Evolutionary conservation across 2,888 invertebrate species (phyloP), one percentile per base, ranked within the genome.

Genomic region (Lasioglossum marginatum): DNA sequence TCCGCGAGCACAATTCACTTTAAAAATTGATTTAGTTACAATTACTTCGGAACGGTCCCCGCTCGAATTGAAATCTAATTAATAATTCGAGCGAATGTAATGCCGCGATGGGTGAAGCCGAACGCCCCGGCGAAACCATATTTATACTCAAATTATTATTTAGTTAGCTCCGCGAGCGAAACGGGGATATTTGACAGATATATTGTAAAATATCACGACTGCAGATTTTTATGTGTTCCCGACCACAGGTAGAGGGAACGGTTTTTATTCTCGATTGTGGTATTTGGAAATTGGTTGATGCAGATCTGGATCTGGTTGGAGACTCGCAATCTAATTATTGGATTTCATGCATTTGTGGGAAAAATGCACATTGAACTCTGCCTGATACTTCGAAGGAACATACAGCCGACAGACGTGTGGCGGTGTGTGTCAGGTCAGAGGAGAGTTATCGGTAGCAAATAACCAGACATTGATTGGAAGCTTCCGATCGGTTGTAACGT

Each of bases 381-480:
- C 1, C 48, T 4, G 19, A 19, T 19, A 6, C 48, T 14, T 60
- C 5, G 60, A 16, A 60, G 60, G 60, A 60, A 12, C 12, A 8
- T 8, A 23, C 52, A 23, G 23, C 23, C 52, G 23, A 10, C 52
- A 10, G 23, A 23, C 52, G 23, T n/a, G 23, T 52, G 23, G 10
- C 52, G 23, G 10, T 10, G 23, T 23, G 52, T n/a, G 10, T 52
- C 8, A 52, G 52, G 52, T 52, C 52, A 52, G 23, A 52, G 23
- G 52, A 52, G 34, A 66, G 66, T 34, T 34, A 75, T 40, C 60
- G 43, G n/a, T 27, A 40, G 37, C 57, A 31, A 75, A 60, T 31
- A 68, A 68, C 68, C 23, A 12, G 34, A 68, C 68, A 37, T 68
- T 68, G 68, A 45, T 75, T n/a, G 19, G 48, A 68, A 12, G 34